Percentiles rank a stretch among this genome's conserved stretches.
Conservation (phyloP, 2,113 vertebrate species). For the Takifugu flavidus region DNA sequence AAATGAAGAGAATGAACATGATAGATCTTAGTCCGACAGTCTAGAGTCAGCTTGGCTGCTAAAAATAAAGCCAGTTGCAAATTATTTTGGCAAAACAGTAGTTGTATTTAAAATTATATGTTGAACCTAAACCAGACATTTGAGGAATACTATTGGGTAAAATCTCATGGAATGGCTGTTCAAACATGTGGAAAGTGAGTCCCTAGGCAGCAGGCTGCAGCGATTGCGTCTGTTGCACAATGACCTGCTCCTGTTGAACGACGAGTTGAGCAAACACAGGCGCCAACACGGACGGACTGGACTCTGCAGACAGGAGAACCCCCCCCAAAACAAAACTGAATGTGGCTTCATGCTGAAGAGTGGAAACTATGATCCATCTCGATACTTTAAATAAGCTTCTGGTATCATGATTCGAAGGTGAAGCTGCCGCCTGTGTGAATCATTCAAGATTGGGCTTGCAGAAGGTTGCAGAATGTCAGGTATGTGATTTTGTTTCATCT, state of each 20-base stretch:
- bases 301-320: neutral
- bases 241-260: slow-evolving; percentile 10
- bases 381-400: neutral
- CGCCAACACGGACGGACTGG: neutral
- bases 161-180: neutral
- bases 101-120: no score
- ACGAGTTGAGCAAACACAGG: slow-evolving; percentile 41
- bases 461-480: slow-evolving; percentile 38
- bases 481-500: slow-evolving; percentile 13
- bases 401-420: neutral
- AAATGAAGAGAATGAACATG: no score
- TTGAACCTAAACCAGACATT: no score
- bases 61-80: no score
- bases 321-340: neutral
- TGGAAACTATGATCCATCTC: neutral
- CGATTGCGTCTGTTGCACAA: slow-evolving; percentile 13
- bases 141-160: no score
- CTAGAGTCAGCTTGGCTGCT: no score
- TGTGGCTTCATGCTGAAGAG: neutral
- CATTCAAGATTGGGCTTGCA: neutral
- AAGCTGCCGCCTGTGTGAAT: neutral
- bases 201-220: neutral
- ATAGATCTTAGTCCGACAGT: no score
- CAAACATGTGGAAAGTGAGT: neutral
- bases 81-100: no score